phyloP scores from a whole-genome alignment of 2,888 invertebrate genomes.

The Escarpia spicata region DNA sequence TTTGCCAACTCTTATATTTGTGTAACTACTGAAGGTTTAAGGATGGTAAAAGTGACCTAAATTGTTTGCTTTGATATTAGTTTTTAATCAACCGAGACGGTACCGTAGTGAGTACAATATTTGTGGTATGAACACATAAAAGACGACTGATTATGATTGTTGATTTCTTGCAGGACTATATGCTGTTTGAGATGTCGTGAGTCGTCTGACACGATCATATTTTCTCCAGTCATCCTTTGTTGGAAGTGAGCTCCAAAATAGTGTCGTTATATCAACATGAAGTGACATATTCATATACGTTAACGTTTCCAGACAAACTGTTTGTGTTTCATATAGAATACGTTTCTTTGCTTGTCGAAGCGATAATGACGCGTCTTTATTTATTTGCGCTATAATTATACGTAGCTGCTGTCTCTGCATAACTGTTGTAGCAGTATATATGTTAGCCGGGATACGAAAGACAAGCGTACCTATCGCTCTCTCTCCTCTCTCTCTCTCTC shows the following conservation, averaged over 20 bases:
- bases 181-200: neutral
- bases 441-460: no score
- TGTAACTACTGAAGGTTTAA: no score
- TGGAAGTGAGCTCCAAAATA: neutral
- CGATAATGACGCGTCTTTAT: no score
- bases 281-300: neutral
- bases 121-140: neutral
- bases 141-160: neutral
- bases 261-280: neutral
- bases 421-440: no score
- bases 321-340: no score
- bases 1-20: no score
- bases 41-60: neutral
- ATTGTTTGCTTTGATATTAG: neutral
- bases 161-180: neutral
- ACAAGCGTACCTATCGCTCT: no score
- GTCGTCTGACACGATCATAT: neutral
- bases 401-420: no score
- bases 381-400: no score
- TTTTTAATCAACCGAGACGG: neutral
- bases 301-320: neutral
- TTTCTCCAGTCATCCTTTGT: neutral
- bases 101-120: neutral
- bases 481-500: no score
- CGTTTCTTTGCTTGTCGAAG: no score